A percentile compares a stretch with the other conserved stretches of the same genome.
Evolutionary conservation across 2,113 vertebrate genomes (phyloP).

Genomic region (Sclerurus mexicanus): DNA sequence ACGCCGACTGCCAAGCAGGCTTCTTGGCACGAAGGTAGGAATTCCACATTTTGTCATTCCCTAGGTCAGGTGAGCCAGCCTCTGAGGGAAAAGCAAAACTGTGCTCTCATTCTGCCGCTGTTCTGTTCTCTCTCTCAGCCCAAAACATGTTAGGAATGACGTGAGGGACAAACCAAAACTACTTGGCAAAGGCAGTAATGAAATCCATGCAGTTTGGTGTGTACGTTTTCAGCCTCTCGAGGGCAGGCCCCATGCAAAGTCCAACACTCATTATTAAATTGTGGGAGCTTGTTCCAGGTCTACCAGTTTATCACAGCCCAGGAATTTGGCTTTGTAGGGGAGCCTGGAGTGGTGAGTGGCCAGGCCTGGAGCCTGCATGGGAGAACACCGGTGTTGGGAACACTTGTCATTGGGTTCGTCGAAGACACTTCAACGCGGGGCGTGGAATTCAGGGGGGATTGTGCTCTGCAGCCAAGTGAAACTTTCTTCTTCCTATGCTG

Average conservation of each 20-base stretch:
- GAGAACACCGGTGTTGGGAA: not conserved
- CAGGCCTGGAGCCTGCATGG: not conserved
- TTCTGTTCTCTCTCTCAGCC: not conserved
- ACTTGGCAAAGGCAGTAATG: not conserved
- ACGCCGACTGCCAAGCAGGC: constrained; percentile 70
- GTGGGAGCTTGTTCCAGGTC: not conserved
- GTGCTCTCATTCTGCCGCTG: not conserved
- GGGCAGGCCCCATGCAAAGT: not conserved
- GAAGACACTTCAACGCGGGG: fast-evolving
- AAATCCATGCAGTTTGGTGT: fast-evolving
- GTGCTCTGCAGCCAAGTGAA: not conserved
- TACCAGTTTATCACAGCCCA: not conserved
- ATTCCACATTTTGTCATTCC: not conserved
- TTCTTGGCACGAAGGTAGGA: constrained; percentile 77
- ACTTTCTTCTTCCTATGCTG: not conserved
- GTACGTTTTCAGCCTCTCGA: not conserved
- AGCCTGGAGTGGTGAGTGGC: not conserved
- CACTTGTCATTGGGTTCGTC: not conserved
- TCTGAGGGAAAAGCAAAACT: not conserved
- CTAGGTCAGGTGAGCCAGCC: not conserved
- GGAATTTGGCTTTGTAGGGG: not conserved
- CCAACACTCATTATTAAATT: fast-evolving
- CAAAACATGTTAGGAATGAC: not conserved
- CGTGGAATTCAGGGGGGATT: not conserved
- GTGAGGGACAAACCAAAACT: not conserved